A percentile compares a stretch with the other conserved stretches of the same genome.
phyloP scores from a whole-genome alignment of 1,140 invertebrate genomes.

The Chlorops oryzae region DNA sequence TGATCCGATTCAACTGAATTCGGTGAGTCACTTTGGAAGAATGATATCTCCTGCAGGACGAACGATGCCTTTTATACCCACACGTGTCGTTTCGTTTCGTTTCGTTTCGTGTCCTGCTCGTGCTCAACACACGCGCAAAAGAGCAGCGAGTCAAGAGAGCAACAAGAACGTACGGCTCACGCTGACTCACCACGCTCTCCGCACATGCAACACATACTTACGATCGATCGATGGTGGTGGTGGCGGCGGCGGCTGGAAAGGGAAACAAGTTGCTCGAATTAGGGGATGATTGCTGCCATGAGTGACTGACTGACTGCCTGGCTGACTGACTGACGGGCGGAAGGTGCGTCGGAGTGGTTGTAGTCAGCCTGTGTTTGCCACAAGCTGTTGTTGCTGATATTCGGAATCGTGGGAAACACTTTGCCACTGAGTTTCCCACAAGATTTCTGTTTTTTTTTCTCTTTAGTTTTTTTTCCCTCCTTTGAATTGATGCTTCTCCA shows the following conservation, averaged over 20 bases:
- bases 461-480: constrained; percentile 3
- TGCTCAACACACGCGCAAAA: constrained; percentile 32
- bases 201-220: too few species aligned
- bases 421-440: constrained; percentile 48
- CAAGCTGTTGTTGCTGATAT: constrained; percentile 18
- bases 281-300: constrained; percentile 10
- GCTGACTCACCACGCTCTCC: too few species aligned
- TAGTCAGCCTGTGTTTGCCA: constrained; percentile 24
- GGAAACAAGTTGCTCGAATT: neutral
- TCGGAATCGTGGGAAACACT: constrained; percentile 47
- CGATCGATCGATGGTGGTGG: neutral
- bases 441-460: constrained; percentile 27
- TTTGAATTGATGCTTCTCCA: constrained; percentile 23
- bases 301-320: too few species aligned
- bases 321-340: constrained; percentile 20
- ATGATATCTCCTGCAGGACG: constrained; percentile 34
- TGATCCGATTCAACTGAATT: too few species aligned
- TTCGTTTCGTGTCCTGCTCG: constrained; percentile 17
- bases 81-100: constrained; percentile 31
- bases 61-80: constrained; percentile 40
- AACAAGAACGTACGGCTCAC: too few species aligned
- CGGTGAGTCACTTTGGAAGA: constrained; percentile 22
- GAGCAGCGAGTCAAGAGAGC: constrained; percentile 2
- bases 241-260: neutral
- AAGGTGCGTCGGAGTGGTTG: constrained; percentile 19